Conservation (phyloP, 2,888 invertebrate genomes). For the Nomada fucata region DNA sequence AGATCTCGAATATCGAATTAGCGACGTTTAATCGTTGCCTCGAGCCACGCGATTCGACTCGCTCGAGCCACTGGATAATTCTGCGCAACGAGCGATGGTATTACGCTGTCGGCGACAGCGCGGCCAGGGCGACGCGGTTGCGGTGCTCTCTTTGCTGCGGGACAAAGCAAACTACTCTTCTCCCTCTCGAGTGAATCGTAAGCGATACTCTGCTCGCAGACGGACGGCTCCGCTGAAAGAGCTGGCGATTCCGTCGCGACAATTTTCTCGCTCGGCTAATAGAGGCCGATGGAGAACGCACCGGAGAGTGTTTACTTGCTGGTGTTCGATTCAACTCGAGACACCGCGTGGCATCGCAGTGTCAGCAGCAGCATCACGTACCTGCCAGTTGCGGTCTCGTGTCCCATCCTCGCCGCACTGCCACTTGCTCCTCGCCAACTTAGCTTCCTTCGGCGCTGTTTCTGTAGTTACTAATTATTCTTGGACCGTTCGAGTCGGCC, state of each 20-base stretch:
- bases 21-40: neutral
- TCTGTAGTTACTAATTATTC: conserved; percentile 70
- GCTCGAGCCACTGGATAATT: too few relatives aligned
- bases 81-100: too few relatives aligned
- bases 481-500: conserved; percentile 48
- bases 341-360: conserved; percentile 12
- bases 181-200: neutral
- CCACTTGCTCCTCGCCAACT: conserved; percentile 42
- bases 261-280: neutral
- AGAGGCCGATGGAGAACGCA: neutral
- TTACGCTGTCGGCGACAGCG: too few relatives aligned
- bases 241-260: conserved; percentile 7
- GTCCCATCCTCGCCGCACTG: conserved; percentile 1
- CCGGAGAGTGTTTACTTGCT: conserved; percentile 7
- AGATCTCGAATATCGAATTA: conserved; percentile 13
- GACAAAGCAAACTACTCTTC: neutral
- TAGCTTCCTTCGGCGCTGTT: conserved; percentile 48
- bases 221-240: neutral
- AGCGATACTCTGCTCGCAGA: neutral
- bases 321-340: conserved; percentile 23
- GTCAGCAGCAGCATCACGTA: conserved; percentile 25
- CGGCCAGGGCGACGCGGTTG: too few relatives aligned
- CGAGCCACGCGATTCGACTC: too few relatives aligned
- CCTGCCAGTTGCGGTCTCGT: conserved; percentile 38
- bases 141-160: neutral